A percentile compares a stretch with the other conserved stretches of the same genome.
Evolutionary conservation across 2,888 invertebrate genomes (phyloP).

Genomic region (Tubulanus polymorphus): DNA sequence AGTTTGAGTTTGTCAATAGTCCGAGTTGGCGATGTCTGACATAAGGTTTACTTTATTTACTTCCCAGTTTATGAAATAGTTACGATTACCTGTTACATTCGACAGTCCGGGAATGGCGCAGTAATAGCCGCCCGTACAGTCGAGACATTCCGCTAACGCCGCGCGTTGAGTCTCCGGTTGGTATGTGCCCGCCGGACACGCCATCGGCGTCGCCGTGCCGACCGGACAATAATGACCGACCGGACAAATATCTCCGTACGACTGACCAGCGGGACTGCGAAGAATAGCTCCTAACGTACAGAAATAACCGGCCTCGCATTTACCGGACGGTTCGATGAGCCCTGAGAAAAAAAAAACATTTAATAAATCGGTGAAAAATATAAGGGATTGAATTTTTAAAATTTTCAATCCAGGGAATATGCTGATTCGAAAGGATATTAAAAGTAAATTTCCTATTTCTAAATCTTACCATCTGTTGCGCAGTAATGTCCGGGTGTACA

Average conservation of each 20-base stretch:
- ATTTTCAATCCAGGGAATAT: too few species aligned
- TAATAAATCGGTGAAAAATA: conserved; percentile 2
- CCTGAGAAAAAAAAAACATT: conserved; percentile 25
- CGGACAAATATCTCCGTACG: conserved; percentile 42
- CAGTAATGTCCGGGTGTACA: conserved; percentile 45
- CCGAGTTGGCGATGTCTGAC: too few species aligned
- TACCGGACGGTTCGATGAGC: conserved; percentile 31
- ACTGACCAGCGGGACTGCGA: conserved; percentile 26
- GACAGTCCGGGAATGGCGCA: conserved; percentile 36
- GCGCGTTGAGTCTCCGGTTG: conserved; percentile 27
- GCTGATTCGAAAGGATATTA: too few species aligned
- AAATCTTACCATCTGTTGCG: conserved; percentile 32
- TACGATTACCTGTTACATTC: conserved; percentile 39
- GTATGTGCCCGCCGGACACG: conserved; percentile 45
- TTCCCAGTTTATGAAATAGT: too few species aligned
- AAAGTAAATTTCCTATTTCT: too few species aligned
- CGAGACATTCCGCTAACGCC: conserved; percentile 30
- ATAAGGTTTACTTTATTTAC: too few species aligned
- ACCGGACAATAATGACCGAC: conserved; percentile 42
- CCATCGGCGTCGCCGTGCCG: conserved; percentile 35
- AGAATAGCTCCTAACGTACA: conserved; percentile 29
- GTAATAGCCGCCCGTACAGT: conserved; percentile 43
- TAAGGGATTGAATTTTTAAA: too few species aligned
- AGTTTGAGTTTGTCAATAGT: too few species aligned
- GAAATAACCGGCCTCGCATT: conserved; percentile 37